A percentile compares a stretch with the other conserved stretches of the same genome.
These are phyloP conservation scores for Craniophora ligustri DNA, from an alignment of 2,888 invertebrate genomes.

Conservation along the genomic window DNA sequence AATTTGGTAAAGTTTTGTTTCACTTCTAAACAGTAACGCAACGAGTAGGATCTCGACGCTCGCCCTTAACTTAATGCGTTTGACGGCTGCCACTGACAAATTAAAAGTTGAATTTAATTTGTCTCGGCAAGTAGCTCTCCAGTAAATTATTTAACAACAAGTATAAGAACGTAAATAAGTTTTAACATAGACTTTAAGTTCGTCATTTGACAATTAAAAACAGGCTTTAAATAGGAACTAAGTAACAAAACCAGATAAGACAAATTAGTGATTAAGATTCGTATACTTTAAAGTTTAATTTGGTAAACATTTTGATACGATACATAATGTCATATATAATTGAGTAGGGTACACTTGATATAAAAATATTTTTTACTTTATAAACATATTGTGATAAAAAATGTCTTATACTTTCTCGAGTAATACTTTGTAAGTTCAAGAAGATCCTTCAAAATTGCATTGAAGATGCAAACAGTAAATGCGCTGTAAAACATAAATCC, in stretches of 20 bases:
- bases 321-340: too few species aligned
- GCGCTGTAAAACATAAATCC: constrained; percentile 49
- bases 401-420: constrained; percentile 20
- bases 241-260: not conserved
- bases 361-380: constrained; percentile 1
- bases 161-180: constrained; percentile 56
- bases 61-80: constrained; percentile 57
- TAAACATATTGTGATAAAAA: constrained; percentile 31
- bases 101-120: constrained; percentile 63
- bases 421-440: constrained; percentile 37
- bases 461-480: constrained; percentile 45
- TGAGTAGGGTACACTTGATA: too few species aligned
- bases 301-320: too few species aligned
- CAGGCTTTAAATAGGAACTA: not conserved
- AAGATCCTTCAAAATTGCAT: constrained; percentile 52
- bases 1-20: constrained; percentile 19
- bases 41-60: constrained; percentile 52
- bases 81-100: constrained; percentile 63
- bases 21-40: constrained; percentile 45
- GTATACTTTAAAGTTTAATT: too few species aligned
- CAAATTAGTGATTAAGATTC: too few species aligned
- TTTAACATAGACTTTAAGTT: constrained; percentile 24
- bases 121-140: constrained; percentile 56
- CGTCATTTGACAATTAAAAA: not conserved
- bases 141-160: constrained; percentile 58